Percentiles rank a stretch among this genome's conserved stretches.
These are phyloP conservation scores for fruit fly (Drosophila melanogaster) DNA, from an alignment of 1,140 invertebrate genomes.

Conservation along the genomic window DNA sequence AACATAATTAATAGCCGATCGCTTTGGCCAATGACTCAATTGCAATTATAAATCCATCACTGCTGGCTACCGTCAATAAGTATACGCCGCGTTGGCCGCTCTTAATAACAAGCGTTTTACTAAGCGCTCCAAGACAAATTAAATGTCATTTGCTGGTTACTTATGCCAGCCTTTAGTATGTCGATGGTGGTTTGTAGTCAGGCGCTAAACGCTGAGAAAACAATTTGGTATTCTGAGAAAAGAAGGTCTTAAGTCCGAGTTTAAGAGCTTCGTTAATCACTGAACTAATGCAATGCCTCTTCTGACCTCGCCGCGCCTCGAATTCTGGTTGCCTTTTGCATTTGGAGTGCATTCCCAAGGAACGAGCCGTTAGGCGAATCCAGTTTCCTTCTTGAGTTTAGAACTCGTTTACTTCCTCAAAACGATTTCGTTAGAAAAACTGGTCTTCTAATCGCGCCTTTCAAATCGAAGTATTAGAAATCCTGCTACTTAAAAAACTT, in stretches of 20 bases:
- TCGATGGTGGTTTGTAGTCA: conserved; percentile 27
- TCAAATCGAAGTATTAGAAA: not conserved
- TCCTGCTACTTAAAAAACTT: no score
- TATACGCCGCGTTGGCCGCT: conserved; percentile 20
- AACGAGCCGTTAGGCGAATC: conserved; percentile 25
- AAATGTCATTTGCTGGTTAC: conserved; percentile 61
- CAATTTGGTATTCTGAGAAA: conserved; percentile 4
- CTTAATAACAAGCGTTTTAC: conserved; percentile 41
- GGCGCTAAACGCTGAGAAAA: conserved; percentile 29
- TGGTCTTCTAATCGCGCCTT: not conserved
- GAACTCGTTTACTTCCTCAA: conserved; percentile 32
- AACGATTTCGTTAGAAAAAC: conserved; percentile 12
- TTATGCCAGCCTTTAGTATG: conserved; percentile 50
- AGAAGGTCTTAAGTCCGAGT: conserved; percentile 10
- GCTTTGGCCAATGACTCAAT: conserved; percentile 41
- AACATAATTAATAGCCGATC: conserved; percentile 63
- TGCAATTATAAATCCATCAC: conserved; percentile 74
- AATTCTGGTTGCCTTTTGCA: conserved; percentile 55
- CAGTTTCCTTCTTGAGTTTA: conserved; percentile 52
- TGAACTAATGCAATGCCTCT: conserved; percentile 40
- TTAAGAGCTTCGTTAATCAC: conserved; percentile 45
- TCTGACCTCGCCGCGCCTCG: conserved; percentile 56
- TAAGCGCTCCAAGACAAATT: conserved; percentile 65
- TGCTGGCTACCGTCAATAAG: conserved; percentile 11
- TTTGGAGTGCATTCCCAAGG: conserved; percentile 48